Evolutionary conservation across 1,140 invertebrate genomes (phyloP), one percentile per base, ranked within the genome.

Genomic region (Sminthurinus signatus): DNA sequence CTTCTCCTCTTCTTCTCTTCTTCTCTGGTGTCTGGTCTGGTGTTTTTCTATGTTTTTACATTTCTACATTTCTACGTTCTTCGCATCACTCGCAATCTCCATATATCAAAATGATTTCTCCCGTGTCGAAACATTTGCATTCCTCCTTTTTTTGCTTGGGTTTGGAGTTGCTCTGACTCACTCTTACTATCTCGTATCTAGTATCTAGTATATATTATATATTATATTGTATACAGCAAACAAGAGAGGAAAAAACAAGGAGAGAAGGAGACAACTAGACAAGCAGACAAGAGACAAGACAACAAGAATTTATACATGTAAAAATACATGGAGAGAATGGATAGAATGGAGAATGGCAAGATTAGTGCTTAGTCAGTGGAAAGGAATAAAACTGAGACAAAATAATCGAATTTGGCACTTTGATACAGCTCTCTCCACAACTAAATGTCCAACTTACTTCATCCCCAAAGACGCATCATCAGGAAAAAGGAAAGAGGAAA

Each of bases 401-500:
- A 71, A 67, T 71, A n/a, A n/a, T n/a, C 65, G 64, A 70, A 70
- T 68, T 68, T 71, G 65, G 60, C 65, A 68, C 60, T 63, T 69
- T 69, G 44, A 2, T 36, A 31, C 64, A 67, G 52, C 55, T 64
- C 57, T 62, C 57, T 62, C 44, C 28, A 44, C 59, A 54, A 36
- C 25, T 63, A 63, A 69, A 63, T 60, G 42, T 60, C 32, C 51
- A 59, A 51, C 55, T 31, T 67, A 51, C 46, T 67, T 42, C 50
- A 31, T 60, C 68, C 68, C 68, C 17, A 64, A 70, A 70, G 68
- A 70, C 54, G 59, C 60, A 70, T 70, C 63, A 70, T 61, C 60
- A 69, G 64, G 54, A 64, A n/a, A n/a, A n/a, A n/a, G n/a, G n/a
- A n/a, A n/a, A n/a, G n/a, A n/a, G n/a, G n/a, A n/a, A n/a, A n/a